Conservation (phyloP, 1,140 invertebrate genomes). For the Rhagoletis pomonella region DNA sequence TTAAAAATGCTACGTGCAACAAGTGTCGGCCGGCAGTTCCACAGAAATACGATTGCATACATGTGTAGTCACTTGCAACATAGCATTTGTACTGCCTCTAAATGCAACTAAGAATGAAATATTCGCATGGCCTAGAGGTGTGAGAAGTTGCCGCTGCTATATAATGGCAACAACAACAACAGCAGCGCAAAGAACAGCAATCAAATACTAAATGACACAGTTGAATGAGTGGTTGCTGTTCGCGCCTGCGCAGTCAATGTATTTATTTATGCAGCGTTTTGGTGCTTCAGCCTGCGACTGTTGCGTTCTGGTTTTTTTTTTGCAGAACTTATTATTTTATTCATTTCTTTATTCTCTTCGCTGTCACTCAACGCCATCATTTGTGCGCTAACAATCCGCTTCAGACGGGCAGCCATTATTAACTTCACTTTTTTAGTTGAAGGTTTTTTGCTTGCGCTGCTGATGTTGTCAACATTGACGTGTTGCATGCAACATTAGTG, state of each 20-base stretch:
- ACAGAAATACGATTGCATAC: not conserved
- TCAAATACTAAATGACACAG: conserved; percentile 32
- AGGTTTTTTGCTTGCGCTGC: not conserved
- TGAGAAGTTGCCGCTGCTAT: conserved; percentile 4
- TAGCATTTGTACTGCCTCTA: not conserved
- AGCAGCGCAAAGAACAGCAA: not conserved
- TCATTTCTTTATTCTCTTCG: not conserved
- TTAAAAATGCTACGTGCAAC: not conserved
- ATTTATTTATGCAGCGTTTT: not conserved
- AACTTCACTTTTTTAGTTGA: not conserved
- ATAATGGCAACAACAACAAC: not conserved
- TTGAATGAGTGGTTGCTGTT: conserved; percentile 16
- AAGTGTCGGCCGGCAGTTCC: conserved; percentile 42
- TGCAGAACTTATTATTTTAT: not conserved
- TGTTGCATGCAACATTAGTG: conserved; percentile 38
- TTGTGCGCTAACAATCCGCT: conserved; percentile 36
- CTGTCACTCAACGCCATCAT: conserved; percentile 51
- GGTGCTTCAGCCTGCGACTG: not conserved
- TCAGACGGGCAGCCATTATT: conserved; percentile 32
- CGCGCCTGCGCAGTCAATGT: conserved; percentile 24
- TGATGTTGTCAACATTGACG: conserved; percentile 38
- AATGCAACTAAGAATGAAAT: not conserved
- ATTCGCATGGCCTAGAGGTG: conserved; percentile 45
- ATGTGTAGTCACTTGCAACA: conserved; percentile 5
- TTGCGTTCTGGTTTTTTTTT: not conserved